These are phyloP conservation scores for Drosophila nebulosa DNA, from an alignment of 1,140 invertebrate genomes.

Conservation along the genomic window DNA sequence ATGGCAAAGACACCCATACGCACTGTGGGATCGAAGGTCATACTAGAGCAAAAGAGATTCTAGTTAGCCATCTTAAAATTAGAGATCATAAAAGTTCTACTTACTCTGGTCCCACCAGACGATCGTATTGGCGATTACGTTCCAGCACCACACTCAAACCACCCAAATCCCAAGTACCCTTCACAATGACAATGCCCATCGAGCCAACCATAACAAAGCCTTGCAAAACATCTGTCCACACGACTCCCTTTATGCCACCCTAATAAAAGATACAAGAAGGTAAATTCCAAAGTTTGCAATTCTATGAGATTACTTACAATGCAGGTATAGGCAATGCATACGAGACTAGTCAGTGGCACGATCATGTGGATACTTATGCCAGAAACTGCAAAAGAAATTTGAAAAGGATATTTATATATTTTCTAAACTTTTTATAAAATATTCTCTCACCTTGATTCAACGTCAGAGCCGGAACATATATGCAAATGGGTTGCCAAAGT, in stretches of 20 bases:
- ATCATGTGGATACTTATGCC: conserved; percentile 86
- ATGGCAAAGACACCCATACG: conserved; percentile 89
- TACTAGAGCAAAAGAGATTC: conserved; percentile 81
- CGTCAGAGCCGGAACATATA: conserved; percentile 91
- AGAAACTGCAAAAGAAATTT: conserved; percentile 83
- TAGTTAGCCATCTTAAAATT: conserved; percentile 56
- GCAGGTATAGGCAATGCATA: conserved; percentile 92
- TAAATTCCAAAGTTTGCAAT: not conserved
- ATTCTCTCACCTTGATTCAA: conserved; percentile 85
- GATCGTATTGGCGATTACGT: conserved; percentile 86
- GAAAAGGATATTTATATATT: too few species aligned
- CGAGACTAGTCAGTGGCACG: conserved; percentile 86
- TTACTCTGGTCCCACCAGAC: conserved; percentile 91
- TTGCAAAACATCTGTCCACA: conserved; percentile 93
- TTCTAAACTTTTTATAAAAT: not conserved
- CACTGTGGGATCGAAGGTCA: conserved; percentile 86
- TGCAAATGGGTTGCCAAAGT: conserved; percentile 86
- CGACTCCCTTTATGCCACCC: conserved; percentile 92
- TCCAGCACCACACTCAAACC: conserved; percentile 88
- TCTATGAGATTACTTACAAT: conserved; percentile 86
- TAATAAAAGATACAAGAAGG: conserved; percentile 72
- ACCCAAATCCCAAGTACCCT: conserved; percentile 90
- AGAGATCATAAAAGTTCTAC: conserved; percentile 21
- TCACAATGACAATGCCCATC: conserved; percentile 89
- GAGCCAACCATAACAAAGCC: conserved; percentile 89